Evolutionary conservation across 2,888 invertebrate species (phyloP).

Genomic region (Melangyna quadrimaculata): DNA sequence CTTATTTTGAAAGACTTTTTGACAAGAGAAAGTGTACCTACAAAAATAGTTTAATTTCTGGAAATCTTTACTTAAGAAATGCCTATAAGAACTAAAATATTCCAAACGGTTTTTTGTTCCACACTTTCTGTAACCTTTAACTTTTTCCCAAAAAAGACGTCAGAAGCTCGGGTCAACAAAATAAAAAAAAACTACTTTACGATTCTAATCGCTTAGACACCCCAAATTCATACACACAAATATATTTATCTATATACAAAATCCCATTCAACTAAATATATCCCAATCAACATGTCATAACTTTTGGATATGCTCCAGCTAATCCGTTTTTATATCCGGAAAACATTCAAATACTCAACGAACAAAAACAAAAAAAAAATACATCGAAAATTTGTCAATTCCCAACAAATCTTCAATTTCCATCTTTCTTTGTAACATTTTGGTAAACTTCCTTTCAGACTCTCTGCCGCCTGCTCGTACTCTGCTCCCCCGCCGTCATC

Average conservation of each 20-base stretch:
- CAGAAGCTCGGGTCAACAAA: too few species aligned
- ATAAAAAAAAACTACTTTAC: not conserved
- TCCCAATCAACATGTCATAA: slow-evolving; percentile 5
- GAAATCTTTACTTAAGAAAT: too few species aligned
- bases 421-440: slow-evolving; percentile 38
- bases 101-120: too few species aligned
- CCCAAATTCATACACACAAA: not conserved
- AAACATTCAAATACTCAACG: not conserved
- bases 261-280: not conserved
- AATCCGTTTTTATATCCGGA: slow-evolving; percentile 10
- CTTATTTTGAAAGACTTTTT: too few species aligned
- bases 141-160: too few species aligned
- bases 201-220: not conserved
- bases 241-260: not conserved
- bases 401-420: slow-evolving; percentile 49
- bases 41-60: too few species aligned
- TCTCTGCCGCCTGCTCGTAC: not conserved
- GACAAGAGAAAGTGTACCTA: too few species aligned
- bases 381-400: slow-evolving; percentile 55
- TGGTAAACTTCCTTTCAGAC: slow-evolving; percentile 34
- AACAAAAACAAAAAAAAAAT: not conserved
- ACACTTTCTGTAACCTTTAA: too few species aligned
- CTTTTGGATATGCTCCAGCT: slow-evolving; percentile 10
- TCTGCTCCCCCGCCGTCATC: not conserved
- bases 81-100: too few species aligned